Evolutionary conservation across 2,888 invertebrate genomes (phyloP).

Genomic region (Lepetodrilus schrolli): DNA sequence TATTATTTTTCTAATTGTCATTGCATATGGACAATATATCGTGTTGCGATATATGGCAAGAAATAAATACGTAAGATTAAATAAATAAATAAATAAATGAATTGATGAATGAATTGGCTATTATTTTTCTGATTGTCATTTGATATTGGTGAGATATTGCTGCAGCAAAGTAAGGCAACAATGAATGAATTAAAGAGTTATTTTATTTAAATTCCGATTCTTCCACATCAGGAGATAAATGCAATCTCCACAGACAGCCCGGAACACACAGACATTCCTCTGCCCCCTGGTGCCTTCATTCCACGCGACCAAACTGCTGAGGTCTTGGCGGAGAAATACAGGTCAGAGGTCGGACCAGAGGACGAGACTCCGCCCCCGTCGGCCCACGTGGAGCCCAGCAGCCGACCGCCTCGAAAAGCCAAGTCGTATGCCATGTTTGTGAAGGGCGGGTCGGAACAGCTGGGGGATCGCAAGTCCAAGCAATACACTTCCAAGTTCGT

Average conservation of each 20-base stretch:
- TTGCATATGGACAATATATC: too few species aligned
- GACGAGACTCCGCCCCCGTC: neutral
- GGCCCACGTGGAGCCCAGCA: neutral
- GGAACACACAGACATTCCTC: neutral
- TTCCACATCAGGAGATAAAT: slow-evolving; percentile 60
- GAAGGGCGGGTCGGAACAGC: neutral
- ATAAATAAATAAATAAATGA: too few species aligned
- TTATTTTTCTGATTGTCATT: too few species aligned
- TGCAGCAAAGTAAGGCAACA: too few species aligned
- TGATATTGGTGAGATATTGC: too few species aligned
- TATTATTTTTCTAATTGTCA: too few species aligned
- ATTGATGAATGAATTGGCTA: too few species aligned
- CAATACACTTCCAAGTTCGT: slow-evolving; percentile 58
- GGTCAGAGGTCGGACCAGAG: neutral
- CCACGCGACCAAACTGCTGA: neutral
- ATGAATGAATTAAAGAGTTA: neutral
- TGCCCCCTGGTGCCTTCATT: neutral
- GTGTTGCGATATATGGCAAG: too few species aligned
- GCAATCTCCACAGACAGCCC: slow-evolving; percentile 38
- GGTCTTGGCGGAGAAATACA: neutral
- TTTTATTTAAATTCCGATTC: too few species aligned
- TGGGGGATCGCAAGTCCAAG: neutral
- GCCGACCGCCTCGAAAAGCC: neutral
- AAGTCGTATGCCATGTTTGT: slow-evolving; percentile 18
- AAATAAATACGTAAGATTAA: too few species aligned